Base-by-base conservation (phyloP, 1,140 invertebrate species). In the Drosophila pseudoobscura region DNA sequence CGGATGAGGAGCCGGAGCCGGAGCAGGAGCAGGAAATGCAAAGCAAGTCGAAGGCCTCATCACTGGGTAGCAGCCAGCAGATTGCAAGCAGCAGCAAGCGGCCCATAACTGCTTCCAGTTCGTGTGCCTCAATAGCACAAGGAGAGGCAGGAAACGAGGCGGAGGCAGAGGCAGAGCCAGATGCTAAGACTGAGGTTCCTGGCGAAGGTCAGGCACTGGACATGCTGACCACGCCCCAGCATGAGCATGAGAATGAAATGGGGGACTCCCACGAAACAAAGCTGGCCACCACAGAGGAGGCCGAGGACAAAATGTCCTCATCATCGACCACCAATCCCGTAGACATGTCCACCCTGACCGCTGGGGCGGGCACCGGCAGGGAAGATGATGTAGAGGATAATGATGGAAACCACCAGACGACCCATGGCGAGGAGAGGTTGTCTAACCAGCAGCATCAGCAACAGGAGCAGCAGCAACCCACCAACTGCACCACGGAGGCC, bases 301-400 rank as follows among this genome's bases (percentile, higher is more conserved):
- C 29, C 3, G 73, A 78, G 31, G 89, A 89, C 44, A 87, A 83
- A 31, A 73, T 87, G 24, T 90, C 89, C 6, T 89, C 68, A 26
- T 89, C 89, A 0, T 90, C 89, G 6, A 80, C 89, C 5, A 90
- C 89, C 2, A 90, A 90, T 73, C 89, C 89, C 0, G 89, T 79
- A 1, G 89, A 91, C 46, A 93, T 94, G 22, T 92, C 93, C 22
- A 92, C 90, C 11, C 75, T 91, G 7, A 92, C 92, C 3, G 90
- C 90, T 0, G 92, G 92, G 4, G 92, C 92, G 15, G 90, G 92
- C 5, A 80, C 75, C 3, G 82, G 71, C 31, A 78, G 72, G 8
- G 71, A 74, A 15, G 20, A 29, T 6, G 60, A 56, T 7, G 31
- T 20, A 39, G 35, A 39, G 0, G 71, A 41, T 3, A 29, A 66